Conservation (phyloP, 2,888 invertebrate genomes). For the Conistra vaccinii region DNA sequence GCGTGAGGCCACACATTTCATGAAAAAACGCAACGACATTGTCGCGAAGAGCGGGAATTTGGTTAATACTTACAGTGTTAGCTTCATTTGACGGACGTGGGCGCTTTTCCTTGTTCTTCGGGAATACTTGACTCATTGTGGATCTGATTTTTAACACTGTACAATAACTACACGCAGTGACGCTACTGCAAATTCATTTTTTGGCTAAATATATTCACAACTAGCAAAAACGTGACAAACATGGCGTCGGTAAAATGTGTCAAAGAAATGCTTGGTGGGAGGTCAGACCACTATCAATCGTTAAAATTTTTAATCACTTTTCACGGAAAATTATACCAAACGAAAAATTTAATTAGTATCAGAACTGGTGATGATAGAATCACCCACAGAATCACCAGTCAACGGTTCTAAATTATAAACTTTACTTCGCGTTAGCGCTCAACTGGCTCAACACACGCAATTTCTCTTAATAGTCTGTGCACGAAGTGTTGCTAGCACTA, state of each 20-base stretch:
- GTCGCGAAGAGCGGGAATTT: slow-evolving; percentile 81
- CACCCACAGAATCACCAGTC: slow-evolving; percentile 41
- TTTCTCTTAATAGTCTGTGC: slow-evolving; percentile 35
- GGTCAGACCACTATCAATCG: slow-evolving; percentile 47
- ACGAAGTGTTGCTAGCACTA: slow-evolving; percentile 51
- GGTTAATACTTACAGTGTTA: slow-evolving; percentile 81
- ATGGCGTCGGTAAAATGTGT: slow-evolving; percentile 85
- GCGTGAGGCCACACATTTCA: slow-evolving; percentile 77
- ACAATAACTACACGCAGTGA: slow-evolving; percentile 41
- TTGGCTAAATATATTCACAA: slow-evolving; percentile 80
- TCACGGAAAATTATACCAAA: slow-evolving; percentile 9
- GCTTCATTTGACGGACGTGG: slow-evolving; percentile 75
- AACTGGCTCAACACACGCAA: slow-evolving; percentile 45
- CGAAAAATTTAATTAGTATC: slow-evolving; percentile 7
- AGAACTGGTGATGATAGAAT: slow-evolving; percentile 23
- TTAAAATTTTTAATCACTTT: slow-evolving; percentile 23
- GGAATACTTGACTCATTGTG: slow-evolving; percentile 79
- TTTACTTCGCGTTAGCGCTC: slow-evolving; percentile 45
- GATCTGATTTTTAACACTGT: slow-evolving; percentile 60
- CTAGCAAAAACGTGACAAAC: slow-evolving; percentile 89
- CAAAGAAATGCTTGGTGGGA: slow-evolving; percentile 72
- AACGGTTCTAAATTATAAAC: slow-evolving; percentile 30
- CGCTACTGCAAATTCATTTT: slow-evolving; percentile 67
- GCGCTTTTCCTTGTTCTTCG: slow-evolving; percentile 80
- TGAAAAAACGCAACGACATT: slow-evolving; percentile 70